Evolutionary conservation across 2,888 invertebrate species (phyloP).

Genomic region (Plusia festucae): DNA sequence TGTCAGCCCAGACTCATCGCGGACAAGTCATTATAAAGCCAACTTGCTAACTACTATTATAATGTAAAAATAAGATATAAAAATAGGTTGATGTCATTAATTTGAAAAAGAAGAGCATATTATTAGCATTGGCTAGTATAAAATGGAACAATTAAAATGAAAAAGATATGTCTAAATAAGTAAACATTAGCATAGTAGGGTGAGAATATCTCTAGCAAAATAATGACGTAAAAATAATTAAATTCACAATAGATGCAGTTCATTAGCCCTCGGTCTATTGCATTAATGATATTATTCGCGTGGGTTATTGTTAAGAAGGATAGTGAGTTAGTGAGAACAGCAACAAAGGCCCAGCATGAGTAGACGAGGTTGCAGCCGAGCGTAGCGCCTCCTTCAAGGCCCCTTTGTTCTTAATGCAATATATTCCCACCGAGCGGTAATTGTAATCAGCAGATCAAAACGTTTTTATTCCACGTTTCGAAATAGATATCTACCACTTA

Average conservation of each 20-base stretch:
- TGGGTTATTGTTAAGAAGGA: conserved; percentile 59
- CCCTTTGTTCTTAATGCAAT: conserved; percentile 81
- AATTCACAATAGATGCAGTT: conserved; percentile 46
- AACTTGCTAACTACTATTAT: not conserved
- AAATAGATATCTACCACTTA: conserved; percentile 61
- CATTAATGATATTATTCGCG: conserved; percentile 56
- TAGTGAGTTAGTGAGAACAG: conserved; percentile 63
- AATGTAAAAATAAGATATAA: not conserved
- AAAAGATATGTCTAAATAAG: not conserved
- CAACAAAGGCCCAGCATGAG: conserved; percentile 61
- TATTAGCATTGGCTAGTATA: not conserved
- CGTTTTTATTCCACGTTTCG: conserved; percentile 75
- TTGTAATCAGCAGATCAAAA: conserved; percentile 79
- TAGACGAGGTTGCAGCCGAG: conserved; percentile 67
- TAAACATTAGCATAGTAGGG: not conserved
- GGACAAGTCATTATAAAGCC: not conserved
- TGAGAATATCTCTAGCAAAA: conserved; percentile 25
- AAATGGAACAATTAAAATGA: not conserved
- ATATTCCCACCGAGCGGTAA: conserved; percentile 83
- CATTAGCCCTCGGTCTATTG: conserved; percentile 57
- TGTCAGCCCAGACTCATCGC: not conserved
- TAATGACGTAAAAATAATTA: conserved; percentile 35
- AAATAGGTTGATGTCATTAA: not conserved
- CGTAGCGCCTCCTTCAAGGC: conserved; percentile 79
- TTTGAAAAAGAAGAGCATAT: not conserved